Conservation (phyloP, 2,888 invertebrate species). For the Branchipolynoe longqiensis region DNA sequence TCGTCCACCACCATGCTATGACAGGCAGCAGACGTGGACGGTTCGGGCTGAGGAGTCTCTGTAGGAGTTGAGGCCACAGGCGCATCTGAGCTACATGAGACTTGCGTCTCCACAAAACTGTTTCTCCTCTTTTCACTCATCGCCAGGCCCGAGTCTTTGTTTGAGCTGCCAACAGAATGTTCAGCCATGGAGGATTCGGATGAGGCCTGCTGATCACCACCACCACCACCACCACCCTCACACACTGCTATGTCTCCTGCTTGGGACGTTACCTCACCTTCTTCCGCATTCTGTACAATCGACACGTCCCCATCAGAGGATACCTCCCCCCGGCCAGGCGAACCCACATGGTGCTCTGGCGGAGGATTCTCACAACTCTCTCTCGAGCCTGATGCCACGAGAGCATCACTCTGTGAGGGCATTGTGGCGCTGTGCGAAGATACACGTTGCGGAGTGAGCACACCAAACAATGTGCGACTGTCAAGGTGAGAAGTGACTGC, state of each 20-base stretch:
- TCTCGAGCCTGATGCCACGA: constrained; percentile 36
- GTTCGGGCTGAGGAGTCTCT: neutral
- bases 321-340: neutral
- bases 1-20: neutral
- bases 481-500: constrained; percentile 33
- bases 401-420: constrained; percentile 49
- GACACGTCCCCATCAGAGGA: constrained; percentile 5
- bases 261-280: constrained; percentile 42
- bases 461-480: neutral
- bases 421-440: neutral
- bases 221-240: constrained; percentile 12
- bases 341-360: neutral
- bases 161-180: constrained; percentile 24
- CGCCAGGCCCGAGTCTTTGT: neutral
- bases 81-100: constrained; percentile 38
- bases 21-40: constrained; percentile 10
- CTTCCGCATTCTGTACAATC: neutral
- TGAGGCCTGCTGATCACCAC: constrained; percentile 39
- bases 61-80: neutral
- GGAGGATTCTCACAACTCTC: neutral
- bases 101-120: constrained; percentile 39
- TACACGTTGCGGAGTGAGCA: neutral
- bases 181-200: constrained; percentile 20
- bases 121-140: constrained; percentile 15
- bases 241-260: constrained; percentile 9